These are phyloP conservation scores for Mormoops blainvillei DNA, from an alignment of 2,113 vertebrate species.

Conservation along the genomic window DNA sequence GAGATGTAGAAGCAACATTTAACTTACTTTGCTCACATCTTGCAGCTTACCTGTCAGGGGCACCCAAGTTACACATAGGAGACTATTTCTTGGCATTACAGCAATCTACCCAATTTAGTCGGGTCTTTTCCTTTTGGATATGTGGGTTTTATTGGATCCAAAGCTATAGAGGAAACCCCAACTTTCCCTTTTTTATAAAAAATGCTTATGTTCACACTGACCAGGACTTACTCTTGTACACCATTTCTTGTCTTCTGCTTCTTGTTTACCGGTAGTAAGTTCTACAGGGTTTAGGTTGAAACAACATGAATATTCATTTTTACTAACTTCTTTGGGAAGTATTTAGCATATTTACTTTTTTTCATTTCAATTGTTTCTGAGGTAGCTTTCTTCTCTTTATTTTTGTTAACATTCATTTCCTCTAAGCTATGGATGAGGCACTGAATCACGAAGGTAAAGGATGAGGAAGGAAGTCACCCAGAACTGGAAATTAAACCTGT, in stretches of 20 bases:
- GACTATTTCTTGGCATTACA: neutral
- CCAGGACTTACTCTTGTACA: neutral
- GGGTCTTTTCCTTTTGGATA: neutral
- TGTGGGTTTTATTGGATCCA: neutral
- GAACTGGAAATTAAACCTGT: constrained; percentile 45
- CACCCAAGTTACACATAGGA: neutral
- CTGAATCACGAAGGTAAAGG: neutral
- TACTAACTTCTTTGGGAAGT: neutral
- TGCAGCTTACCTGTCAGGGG: neutral
- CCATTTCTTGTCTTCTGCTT: neutral
- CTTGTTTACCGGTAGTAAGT: neutral
- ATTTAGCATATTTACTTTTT: neutral
- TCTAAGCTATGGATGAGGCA: neutral
- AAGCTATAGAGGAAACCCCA: neutral
- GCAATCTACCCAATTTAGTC: neutral
- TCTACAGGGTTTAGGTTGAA: neutral
- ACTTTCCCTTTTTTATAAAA: neutral
- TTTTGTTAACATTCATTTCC: neutral
- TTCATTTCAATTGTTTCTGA: neutral
- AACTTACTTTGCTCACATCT: neutral
- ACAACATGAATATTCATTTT: neutral
- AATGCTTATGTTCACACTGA: neutral
- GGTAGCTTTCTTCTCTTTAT: neutral
- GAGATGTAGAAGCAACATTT: neutral
- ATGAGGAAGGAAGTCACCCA: constrained; percentile 11